A percentile compares a stretch with the other conserved stretches of the same genome.
These are phyloP conservation scores for Drosophila antonietae DNA, from an alignment of 2,888 invertebrate species.

Conservation along the genomic window DNA sequence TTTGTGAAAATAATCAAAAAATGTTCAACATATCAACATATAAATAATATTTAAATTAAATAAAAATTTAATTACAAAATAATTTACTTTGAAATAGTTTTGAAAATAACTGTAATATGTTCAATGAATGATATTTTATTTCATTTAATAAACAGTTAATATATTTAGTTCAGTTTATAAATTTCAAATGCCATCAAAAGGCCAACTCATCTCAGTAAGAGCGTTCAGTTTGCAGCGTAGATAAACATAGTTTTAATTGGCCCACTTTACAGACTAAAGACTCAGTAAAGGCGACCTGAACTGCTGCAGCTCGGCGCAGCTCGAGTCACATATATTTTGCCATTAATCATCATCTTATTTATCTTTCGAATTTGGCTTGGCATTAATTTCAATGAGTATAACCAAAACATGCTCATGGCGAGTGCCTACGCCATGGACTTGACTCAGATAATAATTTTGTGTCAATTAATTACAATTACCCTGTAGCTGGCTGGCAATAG, in stretches of 20 bases:
- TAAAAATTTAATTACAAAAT: no score
- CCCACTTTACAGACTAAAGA: background rate
- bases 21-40: no score
- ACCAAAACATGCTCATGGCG: slow-evolving; percentile 10
- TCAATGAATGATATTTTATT: background rate
- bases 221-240: background rate
- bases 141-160: background rate
- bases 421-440: slow-evolving; percentile 5
- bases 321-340: background rate
- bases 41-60: no score
- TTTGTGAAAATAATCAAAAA: no score
- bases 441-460: slow-evolving; percentile 53
- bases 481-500: slow-evolving; percentile 45
- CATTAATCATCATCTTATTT: slow-evolving; percentile 43
- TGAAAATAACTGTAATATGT: no score
- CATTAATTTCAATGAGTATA: slow-evolving; percentile 44
- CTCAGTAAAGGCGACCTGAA: background rate
- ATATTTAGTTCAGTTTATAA: background rate
- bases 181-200: background rate
- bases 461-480: slow-evolving; percentile 69
- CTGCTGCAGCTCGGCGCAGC: background rate
- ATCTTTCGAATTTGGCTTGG: slow-evolving; percentile 22
- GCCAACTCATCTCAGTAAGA: background rate
- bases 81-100: no score
- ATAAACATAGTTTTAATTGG: slow-evolving; percentile 1